These are phyloP conservation scores for Helobdella robusta DNA, from an alignment of 2,888 invertebrate genomes.

Conservation along the genomic window DNA sequence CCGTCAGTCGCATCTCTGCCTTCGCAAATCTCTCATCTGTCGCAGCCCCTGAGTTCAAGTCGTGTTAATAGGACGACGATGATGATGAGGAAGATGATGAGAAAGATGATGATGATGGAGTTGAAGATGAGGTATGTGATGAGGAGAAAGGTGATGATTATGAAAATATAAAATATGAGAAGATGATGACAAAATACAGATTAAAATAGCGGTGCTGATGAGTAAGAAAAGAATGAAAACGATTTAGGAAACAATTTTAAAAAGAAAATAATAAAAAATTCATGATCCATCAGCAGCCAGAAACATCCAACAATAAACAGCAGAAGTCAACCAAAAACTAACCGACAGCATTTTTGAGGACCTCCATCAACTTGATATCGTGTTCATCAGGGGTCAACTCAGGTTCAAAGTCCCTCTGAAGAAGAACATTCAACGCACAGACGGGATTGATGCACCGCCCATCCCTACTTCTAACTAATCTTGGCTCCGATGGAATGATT, in stretches of 20 bases:
- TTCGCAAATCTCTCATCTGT: constrained; percentile 57
- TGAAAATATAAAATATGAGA: background rate
- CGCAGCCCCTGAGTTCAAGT: too few species aligned
- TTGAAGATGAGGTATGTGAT: too few species aligned
- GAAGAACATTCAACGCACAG: constrained; percentile 86
- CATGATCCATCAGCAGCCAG: too few species aligned
- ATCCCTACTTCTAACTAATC: constrained; percentile 69
- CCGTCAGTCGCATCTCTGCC: constrained; percentile 71
- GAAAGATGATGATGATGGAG: too few species aligned
- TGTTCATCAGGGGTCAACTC: constrained; percentile 14
- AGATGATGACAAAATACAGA: background rate
- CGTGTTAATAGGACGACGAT: too few species aligned
- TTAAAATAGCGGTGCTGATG: too few species aligned
- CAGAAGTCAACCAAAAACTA: too few species aligned
- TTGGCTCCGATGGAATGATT: constrained; percentile 84
- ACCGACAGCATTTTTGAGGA: constrained; percentile 22
- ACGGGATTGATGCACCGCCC: constrained; percentile 71
- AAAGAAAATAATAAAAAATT: too few species aligned
- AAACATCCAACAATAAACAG: too few species aligned
- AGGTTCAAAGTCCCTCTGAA: constrained; percentile 55
- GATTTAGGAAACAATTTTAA: too few species aligned
- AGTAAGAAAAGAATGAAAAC: too few species aligned
- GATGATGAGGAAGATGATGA: too few species aligned
- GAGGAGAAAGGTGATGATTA: background rate
- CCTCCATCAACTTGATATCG: constrained; percentile 6